Percentiles rank a stretch among this genome's conserved stretches.
These are phyloP conservation scores for Paguma larvata DNA, from an alignment of 2,797 vertebrate species.

Conservation along the genomic window DNA sequence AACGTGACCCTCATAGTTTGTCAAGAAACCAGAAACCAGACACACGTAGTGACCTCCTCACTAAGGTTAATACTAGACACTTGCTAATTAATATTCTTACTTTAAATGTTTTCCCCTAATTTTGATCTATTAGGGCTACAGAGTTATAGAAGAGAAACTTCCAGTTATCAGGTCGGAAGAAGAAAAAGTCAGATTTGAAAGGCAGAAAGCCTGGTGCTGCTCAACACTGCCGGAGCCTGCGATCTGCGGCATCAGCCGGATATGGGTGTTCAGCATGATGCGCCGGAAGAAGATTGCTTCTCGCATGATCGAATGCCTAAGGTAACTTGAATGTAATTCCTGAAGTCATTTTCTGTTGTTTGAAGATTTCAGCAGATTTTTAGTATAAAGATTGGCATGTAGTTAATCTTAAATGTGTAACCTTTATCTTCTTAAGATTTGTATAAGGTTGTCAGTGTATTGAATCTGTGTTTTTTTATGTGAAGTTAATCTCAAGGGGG, in stretches of 20 bases:
- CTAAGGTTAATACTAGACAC: neutral
- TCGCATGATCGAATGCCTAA: slow-evolving; percentile 97
- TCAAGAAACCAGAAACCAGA: slow-evolving; percentile 19
- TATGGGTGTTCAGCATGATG: slow-evolving; percentile 99
- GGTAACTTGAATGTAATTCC: slow-evolving; percentile 87
- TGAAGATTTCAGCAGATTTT: neutral
- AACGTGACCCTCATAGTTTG: neutral
- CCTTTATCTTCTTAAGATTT: slow-evolving; percentile 40
- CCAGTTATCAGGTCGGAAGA: slow-evolving; percentile 93
- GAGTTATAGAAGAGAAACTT: slow-evolving; percentile 96
- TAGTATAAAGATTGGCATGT: neutral
- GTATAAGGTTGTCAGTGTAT: neutral
- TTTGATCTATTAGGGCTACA: slow-evolving; percentile 92
- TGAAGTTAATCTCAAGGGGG: slow-evolving; percentile 17
- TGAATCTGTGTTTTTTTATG: neutral
- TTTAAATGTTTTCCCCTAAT: neutral
- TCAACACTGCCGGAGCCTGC: slow-evolving; percentile 96
- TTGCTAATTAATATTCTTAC: slow-evolving; percentile 9
- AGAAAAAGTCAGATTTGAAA: slow-evolving; percentile 97
- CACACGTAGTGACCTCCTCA: neutral
- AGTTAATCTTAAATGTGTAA: slow-evolving; percentile 36
- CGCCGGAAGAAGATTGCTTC: slow-evolving; percentile 96
- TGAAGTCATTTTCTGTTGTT: neutral
- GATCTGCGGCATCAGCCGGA: slow-evolving; percentile 98
- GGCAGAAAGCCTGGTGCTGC: slow-evolving; percentile 99